Base-by-base conservation (phyloP, 2,797 vertebrate genomes). In the Amblyraja radiata region DNA sequence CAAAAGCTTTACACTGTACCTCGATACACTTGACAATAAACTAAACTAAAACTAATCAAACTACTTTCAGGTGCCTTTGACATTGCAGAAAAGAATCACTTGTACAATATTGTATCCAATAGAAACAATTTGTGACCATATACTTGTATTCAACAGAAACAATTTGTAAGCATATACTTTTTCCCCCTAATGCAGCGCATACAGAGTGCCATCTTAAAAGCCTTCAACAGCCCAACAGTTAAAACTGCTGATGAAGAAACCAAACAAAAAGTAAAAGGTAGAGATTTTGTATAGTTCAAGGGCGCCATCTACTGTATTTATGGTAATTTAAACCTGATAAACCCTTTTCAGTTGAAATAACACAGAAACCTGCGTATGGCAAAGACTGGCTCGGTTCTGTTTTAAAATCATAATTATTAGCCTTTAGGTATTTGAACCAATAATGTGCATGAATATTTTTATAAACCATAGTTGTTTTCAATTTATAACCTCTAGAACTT, bases 171-270 rank as follows among this genome's bases (percentile, higher is more conserved):
- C 61, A 46, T 46, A 46, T 46, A 32, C n/a, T 73, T 23, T 74
- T 58, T 74, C 74, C 54, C 54, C 73, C 14, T 76, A 23, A 96
- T 95, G 21, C 94, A 99, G 99, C 97, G 98, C 93, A 98, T 99
- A 96, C 99, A 99, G 96, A 97, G 97, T n/a, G 97, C 97, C 94
- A 99, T 99, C 95, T 97, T 99, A 94, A 99, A 98, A 96, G 98
- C 98, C 13, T 99, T 99, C 95, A 99, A 99, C 95, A 99, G 99
- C 95, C 99, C 98, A 93, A 99, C 98, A 4, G 98, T 98, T 95
- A 99, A 98, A 96, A 99, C 98, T 0, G 99, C 99, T 93, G 98
- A 99, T 93, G 98, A 99, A 91, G 98, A 99, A 94, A 99, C 98
- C 80, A 99, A 98, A 96, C 97, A 97, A 94, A 98, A 98, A 97